phyloP scores from a whole-genome alignment of 2,113 vertebrate species.

The Cnemophilus loriae region DNA sequence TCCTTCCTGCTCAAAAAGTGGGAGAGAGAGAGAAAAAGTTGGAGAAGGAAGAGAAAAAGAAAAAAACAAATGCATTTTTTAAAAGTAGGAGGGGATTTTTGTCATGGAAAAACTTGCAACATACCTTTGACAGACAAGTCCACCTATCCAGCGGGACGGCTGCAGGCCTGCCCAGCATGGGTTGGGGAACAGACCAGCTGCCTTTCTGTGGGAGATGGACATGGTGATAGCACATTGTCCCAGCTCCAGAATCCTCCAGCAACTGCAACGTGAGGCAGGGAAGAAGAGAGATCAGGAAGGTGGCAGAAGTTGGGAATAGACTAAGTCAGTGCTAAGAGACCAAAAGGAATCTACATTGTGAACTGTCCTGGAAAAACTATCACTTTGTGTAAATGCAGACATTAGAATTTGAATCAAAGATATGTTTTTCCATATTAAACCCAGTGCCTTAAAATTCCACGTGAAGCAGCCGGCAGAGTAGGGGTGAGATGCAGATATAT shows the following conservation, averaged over 20 bases:
- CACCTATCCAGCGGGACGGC: background rate
- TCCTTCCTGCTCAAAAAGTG: slow-evolving; percentile 5
- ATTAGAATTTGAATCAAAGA: background rate
- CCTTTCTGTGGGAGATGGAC: background rate
- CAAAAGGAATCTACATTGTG: background rate
- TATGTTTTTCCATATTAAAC: background rate
- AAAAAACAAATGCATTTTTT: background rate
- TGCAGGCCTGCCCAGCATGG: background rate
- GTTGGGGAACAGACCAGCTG: background rate
- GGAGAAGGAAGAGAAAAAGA: background rate
- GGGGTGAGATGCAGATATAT: background rate
- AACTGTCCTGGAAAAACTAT: background rate
- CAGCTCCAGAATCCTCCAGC: background rate
- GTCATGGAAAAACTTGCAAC: background rate
- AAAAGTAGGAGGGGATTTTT: background rate
- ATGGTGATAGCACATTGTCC: background rate
- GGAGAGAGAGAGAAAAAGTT: background rate
- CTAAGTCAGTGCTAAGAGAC: background rate
- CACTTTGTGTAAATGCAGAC: background rate
- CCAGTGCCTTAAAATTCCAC: background rate
- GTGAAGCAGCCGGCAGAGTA: background rate
- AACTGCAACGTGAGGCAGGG: background rate
- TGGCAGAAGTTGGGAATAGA: background rate
- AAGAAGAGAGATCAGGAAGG: background rate
- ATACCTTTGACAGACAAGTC: background rate